Evolutionary conservation across 2,113 vertebrate genomes (phyloP).

Genomic region (Rhinichthys klamathensis): DNA sequence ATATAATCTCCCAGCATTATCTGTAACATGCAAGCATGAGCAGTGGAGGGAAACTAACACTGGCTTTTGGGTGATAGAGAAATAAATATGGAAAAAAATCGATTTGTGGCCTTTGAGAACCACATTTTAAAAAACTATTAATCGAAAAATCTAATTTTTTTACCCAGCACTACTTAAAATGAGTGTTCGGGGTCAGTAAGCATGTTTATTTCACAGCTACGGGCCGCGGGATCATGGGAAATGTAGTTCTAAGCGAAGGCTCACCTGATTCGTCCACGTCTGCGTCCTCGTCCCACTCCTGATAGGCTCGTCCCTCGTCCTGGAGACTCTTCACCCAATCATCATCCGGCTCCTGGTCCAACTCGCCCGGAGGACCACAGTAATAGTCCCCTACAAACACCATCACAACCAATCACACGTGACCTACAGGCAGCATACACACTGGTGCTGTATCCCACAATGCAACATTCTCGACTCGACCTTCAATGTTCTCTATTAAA

Average conservation of each 20-base stretch:
- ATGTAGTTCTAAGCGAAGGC: neutral
- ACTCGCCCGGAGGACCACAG: conserved; percentile 81
- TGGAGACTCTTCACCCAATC: conserved; percentile 88
- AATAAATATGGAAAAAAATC: no score
- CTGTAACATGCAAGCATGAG: no score
- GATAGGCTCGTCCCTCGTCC: conserved; percentile 89
- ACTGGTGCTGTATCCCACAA: neutral
- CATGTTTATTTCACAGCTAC: no score
- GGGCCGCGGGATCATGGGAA: neutral
- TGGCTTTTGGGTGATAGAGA: no score
- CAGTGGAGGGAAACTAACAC: no score
- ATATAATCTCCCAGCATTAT: no score
- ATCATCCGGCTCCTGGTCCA: conserved; percentile 87
- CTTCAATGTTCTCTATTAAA: neutral
- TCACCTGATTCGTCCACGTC: conserved; percentile 95
- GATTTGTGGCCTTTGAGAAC: no score
- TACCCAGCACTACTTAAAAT: no score
- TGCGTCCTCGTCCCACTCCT: conserved; percentile 96
- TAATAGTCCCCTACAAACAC: conserved; percentile 84
- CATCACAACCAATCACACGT: neutral
- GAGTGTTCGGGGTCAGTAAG: no score
- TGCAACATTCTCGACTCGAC: neutral
- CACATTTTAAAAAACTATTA: no score
- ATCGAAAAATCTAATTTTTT: no score
- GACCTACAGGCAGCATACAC: neutral